These are phyloP conservation scores for Xestobium rufovillosum DNA, from an alignment of 2,888 invertebrate species.

Conservation along the genomic window DNA sequence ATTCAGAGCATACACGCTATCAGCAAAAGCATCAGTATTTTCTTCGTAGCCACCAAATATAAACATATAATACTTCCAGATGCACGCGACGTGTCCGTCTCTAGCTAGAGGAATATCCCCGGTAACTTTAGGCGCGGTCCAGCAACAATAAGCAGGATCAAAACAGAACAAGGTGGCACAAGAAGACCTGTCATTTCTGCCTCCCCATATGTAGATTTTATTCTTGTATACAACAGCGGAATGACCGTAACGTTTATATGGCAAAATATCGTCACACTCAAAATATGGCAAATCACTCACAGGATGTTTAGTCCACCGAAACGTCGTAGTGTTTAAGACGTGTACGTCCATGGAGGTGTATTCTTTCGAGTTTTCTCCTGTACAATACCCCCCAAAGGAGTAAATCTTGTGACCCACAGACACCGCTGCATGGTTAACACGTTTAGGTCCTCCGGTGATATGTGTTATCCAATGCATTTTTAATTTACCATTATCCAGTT, in stretches of 20 bases:
- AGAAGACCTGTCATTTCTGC: constrained; percentile 76
- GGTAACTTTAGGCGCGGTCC: constrained; percentile 57
- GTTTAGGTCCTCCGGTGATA: constrained; percentile 82
- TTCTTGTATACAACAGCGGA: constrained; percentile 75
- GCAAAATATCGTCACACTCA: constrained; percentile 48
- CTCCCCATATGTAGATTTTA: constrained; percentile 86
- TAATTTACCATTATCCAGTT: too few relatives aligned
- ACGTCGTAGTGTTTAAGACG: constrained; percentile 67
- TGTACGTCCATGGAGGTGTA: constrained; percentile 81
- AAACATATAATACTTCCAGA: constrained; percentile 72
- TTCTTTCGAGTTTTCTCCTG: constrained; percentile 69
- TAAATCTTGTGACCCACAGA: constrained; percentile 71
- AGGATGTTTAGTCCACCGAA: constrained; percentile 53
- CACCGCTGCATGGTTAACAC: constrained; percentile 90
- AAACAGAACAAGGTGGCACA: constrained; percentile 78
- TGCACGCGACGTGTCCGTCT: constrained; percentile 87
- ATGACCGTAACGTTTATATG: constrained; percentile 86
- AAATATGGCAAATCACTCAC: constrained; percentile 46
- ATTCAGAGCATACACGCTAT: constrained; percentile 69
- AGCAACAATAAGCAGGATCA: constrained; percentile 61
- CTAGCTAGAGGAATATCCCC: constrained; percentile 73
- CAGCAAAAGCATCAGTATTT: constrained; percentile 69
- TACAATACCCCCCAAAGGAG: constrained; percentile 89
- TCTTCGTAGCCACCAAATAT: constrained; percentile 91
- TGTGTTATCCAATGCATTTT: constrained; percentile 77